These are phyloP conservation scores for Oreochromis grahami DNA, from an alignment of 2,797 vertebrate genomes.

Conservation along the genomic window DNA sequence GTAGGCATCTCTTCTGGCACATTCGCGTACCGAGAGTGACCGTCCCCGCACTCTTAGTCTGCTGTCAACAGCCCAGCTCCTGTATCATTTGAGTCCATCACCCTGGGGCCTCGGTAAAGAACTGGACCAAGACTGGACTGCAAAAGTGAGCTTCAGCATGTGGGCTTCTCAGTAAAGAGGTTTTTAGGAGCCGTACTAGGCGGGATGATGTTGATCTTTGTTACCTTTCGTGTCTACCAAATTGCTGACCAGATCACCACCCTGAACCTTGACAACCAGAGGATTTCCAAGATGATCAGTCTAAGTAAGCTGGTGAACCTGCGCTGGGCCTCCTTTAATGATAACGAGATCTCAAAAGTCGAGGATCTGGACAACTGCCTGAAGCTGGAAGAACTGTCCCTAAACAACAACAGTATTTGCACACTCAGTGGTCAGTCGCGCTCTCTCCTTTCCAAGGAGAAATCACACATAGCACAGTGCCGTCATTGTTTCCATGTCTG, in stretches of 20 bases:
- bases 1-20: constrained; percentile 74
- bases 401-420: constrained; percentile 83
- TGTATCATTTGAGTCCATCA: constrained; percentile 72
- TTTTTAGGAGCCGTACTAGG: neutral
- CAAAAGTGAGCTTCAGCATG: constrained; percentile 63
- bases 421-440: constrained; percentile 76
- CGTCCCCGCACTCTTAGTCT: constrained; percentile 80
- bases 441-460: neutral
- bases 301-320: constrained; percentile 82
- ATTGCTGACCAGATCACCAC: constrained; percentile 76
- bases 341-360: constrained; percentile 82
- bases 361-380: constrained; percentile 80
- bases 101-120: constrained; percentile 63
- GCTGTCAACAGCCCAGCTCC: constrained; percentile 80
- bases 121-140: constrained; percentile 74
- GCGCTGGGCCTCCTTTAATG: constrained; percentile 85
- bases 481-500: neutral
- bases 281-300: constrained; percentile 79
- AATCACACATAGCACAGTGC: neutral
- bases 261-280: constrained; percentile 82
- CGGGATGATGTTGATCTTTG: neutral
- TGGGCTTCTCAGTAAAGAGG: neutral
- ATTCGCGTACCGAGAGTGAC: constrained; percentile 68
- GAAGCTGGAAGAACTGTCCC: constrained; percentile 83
- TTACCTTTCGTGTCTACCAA: neutral